Evolutionary conservation across 2,113 vertebrate species (phyloP).

Genomic region (Lepisosteus oculatus): DNA sequence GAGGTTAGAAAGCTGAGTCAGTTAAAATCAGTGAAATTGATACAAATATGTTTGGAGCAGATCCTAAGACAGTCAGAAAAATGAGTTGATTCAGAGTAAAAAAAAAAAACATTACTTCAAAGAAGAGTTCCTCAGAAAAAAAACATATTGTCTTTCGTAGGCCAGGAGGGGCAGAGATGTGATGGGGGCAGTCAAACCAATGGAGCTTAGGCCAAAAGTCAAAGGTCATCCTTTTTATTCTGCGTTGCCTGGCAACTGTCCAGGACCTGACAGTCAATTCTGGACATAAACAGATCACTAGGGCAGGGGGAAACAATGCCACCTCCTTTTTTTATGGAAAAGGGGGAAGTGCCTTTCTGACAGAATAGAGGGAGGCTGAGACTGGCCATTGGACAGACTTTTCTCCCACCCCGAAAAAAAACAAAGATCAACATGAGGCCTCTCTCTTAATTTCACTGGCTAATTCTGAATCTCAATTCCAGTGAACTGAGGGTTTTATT

Average conservation of each 20-base stretch:
- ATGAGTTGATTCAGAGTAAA: not conserved
- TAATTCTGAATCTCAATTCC: not conserved
- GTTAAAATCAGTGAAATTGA: no score
- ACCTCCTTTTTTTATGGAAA: not conserved
- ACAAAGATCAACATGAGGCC: not conserved
- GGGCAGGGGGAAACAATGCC: not conserved
- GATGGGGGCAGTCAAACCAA: not conserved
- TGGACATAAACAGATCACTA: constrained; percentile 19
- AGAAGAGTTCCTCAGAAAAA: constrained; percentile 22
- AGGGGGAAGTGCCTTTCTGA: constrained; percentile 22
- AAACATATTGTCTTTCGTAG: not conserved
- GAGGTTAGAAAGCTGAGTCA: no score
- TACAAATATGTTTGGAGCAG: no score
- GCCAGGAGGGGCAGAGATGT: not conserved
- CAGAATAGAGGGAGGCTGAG: not conserved
- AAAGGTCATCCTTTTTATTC: constrained; percentile 35
- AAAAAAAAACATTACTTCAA: not conserved
- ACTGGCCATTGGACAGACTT: constrained; percentile 4
- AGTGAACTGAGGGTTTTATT: constrained; percentile 1
- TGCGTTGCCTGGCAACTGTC: constrained; percentile 46
- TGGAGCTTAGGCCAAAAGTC: constrained; percentile 24
- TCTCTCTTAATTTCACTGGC: not conserved
- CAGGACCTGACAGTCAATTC: constrained; percentile 25
- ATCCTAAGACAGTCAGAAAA: no score
- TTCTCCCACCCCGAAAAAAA: not conserved